phyloP scores from a whole-genome alignment of 2,888 invertebrate genomes.

The Nudaria mundana region DNA sequence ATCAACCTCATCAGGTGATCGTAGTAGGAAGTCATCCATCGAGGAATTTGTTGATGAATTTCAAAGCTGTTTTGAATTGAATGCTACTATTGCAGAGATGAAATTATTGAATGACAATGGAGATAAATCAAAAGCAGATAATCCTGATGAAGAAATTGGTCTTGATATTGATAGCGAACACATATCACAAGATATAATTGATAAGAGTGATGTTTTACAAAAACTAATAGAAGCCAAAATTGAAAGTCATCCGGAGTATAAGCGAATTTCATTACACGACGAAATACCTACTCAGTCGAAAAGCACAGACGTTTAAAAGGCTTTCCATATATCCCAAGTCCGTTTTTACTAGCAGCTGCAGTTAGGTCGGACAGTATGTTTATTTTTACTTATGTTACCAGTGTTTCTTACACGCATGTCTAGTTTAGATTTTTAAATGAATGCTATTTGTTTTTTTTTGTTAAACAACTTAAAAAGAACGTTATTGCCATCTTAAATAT shows the following conservation, averaged over 20 bases:
- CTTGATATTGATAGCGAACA: conserved; percentile 46
- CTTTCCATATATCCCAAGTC: conserved; percentile 39
- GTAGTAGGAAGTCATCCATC: conserved; percentile 60
- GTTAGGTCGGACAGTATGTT: conserved; percentile 64
- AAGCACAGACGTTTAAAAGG: conserved; percentile 70
- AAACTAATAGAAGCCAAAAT: conserved; percentile 69
- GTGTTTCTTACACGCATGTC: conserved; percentile 35
- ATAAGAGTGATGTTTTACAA: conserved; percentile 66
- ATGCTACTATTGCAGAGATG: conserved; percentile 16
- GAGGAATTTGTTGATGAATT: conserved; percentile 51
- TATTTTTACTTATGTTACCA: conserved; percentile 51
- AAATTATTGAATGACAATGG: conserved; percentile 15
- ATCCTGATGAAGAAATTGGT: conserved; percentile 38
- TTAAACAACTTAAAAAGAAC: no score
- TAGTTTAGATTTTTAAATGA: no score
- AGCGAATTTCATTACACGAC: conserved; percentile 59
- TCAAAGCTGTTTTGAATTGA: conserved; percentile 51
- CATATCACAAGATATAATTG: conserved; percentile 56
- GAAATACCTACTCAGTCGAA: conserved; percentile 61
- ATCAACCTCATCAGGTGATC: conserved; percentile 54
- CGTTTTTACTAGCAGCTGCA: conserved; percentile 42
- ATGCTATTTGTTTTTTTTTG: no score
- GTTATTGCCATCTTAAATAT: no score
- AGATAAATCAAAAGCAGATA: conserved; percentile 22
- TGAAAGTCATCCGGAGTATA: conserved; percentile 70